phyloP scores from a whole-genome alignment of 1,140 invertebrate species.

The Pseudomyrmex sp. region DNA sequence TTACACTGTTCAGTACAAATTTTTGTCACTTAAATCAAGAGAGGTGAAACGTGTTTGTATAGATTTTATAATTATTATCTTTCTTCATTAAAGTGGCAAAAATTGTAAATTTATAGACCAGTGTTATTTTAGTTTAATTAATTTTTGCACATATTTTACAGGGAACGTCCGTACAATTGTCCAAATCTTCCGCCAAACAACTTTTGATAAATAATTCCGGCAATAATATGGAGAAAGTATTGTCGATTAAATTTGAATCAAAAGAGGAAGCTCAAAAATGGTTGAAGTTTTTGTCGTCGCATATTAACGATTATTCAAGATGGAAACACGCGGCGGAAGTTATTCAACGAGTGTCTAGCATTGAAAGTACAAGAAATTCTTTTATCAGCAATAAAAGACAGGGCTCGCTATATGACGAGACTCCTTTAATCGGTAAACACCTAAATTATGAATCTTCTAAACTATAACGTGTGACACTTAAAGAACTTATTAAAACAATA shows the following conservation, averaged over 20 bases:
- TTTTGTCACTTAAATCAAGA: neutral
- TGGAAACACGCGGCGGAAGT: conserved; percentile 89
- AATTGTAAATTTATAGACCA: no score
- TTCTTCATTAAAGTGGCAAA: no score
- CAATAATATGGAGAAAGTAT: conserved; percentile 79
- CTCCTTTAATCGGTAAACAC: conserved; percentile 85
- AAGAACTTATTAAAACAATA: neutral
- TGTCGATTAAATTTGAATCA: conserved; percentile 79
- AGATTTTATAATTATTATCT: no score
- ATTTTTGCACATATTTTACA: conserved; percentile 63
- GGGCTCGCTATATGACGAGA: conserved; percentile 88
- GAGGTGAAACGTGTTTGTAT: no score
- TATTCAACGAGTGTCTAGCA: conserved; percentile 87
- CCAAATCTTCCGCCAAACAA: conserved; percentile 80
- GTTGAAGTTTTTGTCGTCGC: conserved; percentile 83
- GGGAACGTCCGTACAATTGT: conserved; percentile 81
- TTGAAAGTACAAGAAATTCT: conserved; percentile 82
- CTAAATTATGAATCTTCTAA: conserved; percentile 17
- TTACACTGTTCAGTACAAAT: no score
- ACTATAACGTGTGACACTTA: neutral
- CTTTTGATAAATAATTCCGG: conserved; percentile 81
- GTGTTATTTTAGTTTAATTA: conserved; percentile 29
- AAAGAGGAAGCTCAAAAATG: conserved; percentile 84
- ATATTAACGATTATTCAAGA: conserved; percentile 85
- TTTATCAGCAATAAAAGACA: conserved; percentile 85